These are phyloP conservation scores for Drosophila kohkoa DNA, from an alignment of 1,140 invertebrate genomes.

Conservation along the genomic window DNA sequence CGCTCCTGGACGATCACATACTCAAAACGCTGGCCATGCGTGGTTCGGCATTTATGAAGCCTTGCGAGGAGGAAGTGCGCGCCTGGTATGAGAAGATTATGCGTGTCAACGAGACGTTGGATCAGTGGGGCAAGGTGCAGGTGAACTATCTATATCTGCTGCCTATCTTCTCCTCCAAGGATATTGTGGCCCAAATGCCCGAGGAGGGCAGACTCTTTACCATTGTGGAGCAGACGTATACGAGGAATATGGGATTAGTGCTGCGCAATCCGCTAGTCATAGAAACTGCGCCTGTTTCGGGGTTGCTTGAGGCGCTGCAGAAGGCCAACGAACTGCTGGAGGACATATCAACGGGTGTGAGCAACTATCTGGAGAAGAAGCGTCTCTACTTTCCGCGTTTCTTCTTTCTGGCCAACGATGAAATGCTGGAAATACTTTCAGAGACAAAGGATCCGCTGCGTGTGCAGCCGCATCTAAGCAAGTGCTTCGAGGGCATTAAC, in stretches of 20 bases:
- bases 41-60: conserved; percentile 96
- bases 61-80: conserved; percentile 92
- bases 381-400: conserved; percentile 96
- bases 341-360: conserved; percentile 93
- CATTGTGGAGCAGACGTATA: conserved; percentile 92
- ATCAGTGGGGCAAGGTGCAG: conserved; percentile 95
- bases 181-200: conserved; percentile 97
- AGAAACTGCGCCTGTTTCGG: conserved; percentile 89
- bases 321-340: conserved; percentile 91
- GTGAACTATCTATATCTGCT: conserved; percentile 96
- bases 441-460: conserved; percentile 95
- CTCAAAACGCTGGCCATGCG: conserved; percentile 95
- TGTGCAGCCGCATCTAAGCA: conserved; percentile 96
- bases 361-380: conserved; percentile 96
- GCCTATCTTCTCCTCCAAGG: conserved; percentile 96
- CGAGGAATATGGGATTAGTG: conserved; percentile 91
- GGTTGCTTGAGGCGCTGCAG: conserved; percentile 91
- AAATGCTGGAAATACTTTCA: conserved; percentile 97
- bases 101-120: conserved; percentile 91
- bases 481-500: conserved; percentile 95
- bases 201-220: conserved; percentile 93
- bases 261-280: conserved; percentile 90
- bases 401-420: conserved; percentile 98
- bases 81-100: conserved; percentile 93
- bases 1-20: conserved; percentile 94